Evolutionary conservation across 2,888 invertebrate genomes (phyloP).

Genomic region (Euproctis similis): DNA sequence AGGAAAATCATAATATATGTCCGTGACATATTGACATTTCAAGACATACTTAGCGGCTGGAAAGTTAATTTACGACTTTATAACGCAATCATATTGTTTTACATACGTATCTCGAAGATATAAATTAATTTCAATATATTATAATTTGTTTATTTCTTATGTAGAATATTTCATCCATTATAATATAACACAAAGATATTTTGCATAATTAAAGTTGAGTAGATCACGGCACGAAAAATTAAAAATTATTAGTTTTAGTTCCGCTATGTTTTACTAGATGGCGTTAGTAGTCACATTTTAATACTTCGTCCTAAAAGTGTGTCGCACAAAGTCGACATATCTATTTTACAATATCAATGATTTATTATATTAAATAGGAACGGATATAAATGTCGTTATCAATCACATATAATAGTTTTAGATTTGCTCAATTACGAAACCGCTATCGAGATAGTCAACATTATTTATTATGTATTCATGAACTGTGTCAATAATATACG

Average conservation of each 20-base stretch:
- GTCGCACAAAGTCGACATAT: constrained; percentile 53
- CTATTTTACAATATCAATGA: constrained; percentile 41
- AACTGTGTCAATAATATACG: constrained; percentile 18
- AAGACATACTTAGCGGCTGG: constrained; percentile 13
- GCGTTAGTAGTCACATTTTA: constrained; percentile 32
- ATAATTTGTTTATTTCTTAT: too few species aligned
- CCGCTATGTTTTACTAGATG: constrained; percentile 36
- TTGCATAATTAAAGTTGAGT: too few species aligned
- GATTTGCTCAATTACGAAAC: constrained; percentile 22
- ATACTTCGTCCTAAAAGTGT: constrained; percentile 29
- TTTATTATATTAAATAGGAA: constrained; percentile 42
- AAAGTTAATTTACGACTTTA: constrained; percentile 27
- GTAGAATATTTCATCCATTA: too few species aligned
- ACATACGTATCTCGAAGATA: too few species aligned
- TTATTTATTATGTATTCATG: constrained; percentile 22
- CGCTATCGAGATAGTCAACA: constrained; percentile 15
- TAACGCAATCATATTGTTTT: too few species aligned
- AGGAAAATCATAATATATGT: constrained; percentile 19
- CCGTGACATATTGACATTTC: constrained; percentile 34
- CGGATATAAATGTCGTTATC: constrained; percentile 38
- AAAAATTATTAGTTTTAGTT: constrained; percentile 28
- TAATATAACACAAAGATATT: too few species aligned
- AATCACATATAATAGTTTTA: constrained; percentile 29
- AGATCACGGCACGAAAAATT: too few species aligned
- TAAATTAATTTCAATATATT: too few species aligned